phyloP scores from a whole-genome alignment of 2,888 invertebrate genomes.

The Archips xylosteana region DNA sequence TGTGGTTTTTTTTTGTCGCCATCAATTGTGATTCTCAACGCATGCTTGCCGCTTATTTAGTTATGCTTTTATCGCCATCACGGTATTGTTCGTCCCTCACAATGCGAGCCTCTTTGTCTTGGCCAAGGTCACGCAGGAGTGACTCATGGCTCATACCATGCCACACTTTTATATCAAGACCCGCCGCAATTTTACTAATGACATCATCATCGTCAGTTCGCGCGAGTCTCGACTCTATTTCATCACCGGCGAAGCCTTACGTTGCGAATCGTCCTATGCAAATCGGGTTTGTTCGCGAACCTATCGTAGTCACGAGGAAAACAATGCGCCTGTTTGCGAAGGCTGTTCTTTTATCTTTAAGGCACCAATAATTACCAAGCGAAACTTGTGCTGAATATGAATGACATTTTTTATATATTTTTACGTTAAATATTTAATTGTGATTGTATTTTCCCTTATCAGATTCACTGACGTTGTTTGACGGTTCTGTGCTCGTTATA shows the following conservation, averaged over 20 bases:
- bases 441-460: constrained; percentile 20
- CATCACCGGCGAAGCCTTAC: constrained; percentile 1
- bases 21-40: constrained; percentile 64
- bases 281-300: constrained; percentile 20
- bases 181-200: constrained; percentile 20
- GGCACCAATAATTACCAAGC: constrained; percentile 38
- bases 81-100: constrained; percentile 66
- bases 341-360: constrained; percentile 41
- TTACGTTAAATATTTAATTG: constrained; percentile 26
- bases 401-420: constrained; percentile 36
- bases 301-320: constrained; percentile 39
- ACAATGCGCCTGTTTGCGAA: constrained; percentile 40
- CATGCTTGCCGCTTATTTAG: constrained; percentile 64
- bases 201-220: not conserved
- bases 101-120: constrained; percentile 75
- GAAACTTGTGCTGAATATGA: constrained; percentile 39
- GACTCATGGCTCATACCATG: constrained; percentile 52
- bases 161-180: constrained; percentile 41
- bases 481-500: too few species aligned
- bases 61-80: constrained; percentile 72
- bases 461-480: not conserved
- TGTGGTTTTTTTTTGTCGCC: constrained; percentile 33
- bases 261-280: constrained; percentile 11
- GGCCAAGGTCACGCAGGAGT: constrained; percentile 69
- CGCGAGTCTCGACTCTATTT: constrained; percentile 28